phyloP scores from a whole-genome alignment of 2,797 vertebrate genomes.

The Galagoides demidoff region DNA sequence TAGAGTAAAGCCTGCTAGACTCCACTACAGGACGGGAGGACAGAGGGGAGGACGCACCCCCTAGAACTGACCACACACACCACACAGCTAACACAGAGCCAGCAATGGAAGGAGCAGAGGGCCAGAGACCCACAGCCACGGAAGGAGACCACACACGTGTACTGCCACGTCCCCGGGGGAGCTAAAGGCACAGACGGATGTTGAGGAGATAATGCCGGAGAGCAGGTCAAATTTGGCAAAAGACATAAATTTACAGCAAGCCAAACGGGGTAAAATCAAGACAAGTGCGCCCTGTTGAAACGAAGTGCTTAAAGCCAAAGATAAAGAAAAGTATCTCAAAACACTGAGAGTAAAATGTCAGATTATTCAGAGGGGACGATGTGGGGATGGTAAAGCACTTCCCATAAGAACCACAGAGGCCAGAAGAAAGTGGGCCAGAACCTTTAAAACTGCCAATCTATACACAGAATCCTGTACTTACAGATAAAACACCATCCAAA shows the following conservation, averaged over 20 bases:
- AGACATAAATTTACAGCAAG: not conserved
- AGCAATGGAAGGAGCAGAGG: no score
- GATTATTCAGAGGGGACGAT: rapidly evolving
- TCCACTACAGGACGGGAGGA: not conserved
- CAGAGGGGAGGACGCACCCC: rapidly evolving
- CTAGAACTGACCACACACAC: not conserved
- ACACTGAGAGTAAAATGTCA: not conserved
- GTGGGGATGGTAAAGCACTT: not conserved
- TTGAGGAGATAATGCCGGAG: no score
- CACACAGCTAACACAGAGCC: rapidly evolving
- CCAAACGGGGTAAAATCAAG: no score
- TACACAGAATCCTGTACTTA: no score
- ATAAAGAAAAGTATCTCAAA: not conserved
- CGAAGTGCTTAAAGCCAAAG: not conserved
- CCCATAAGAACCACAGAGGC: not conserved
- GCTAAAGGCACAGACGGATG: no score
- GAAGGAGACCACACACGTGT: rapidly evolving
- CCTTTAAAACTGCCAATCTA: not conserved
- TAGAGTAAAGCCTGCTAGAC: not conserved
- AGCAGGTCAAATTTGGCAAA: not conserved
- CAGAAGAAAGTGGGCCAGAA: no score
- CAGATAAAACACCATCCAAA: not conserved
- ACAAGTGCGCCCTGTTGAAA: not conserved
- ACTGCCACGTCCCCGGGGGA: rapidly evolving
- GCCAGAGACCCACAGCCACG: rapidly evolving